Base-by-base conservation (phyloP, 2,797 vertebrate genomes). In the Mastacembelus armatus region DNA sequence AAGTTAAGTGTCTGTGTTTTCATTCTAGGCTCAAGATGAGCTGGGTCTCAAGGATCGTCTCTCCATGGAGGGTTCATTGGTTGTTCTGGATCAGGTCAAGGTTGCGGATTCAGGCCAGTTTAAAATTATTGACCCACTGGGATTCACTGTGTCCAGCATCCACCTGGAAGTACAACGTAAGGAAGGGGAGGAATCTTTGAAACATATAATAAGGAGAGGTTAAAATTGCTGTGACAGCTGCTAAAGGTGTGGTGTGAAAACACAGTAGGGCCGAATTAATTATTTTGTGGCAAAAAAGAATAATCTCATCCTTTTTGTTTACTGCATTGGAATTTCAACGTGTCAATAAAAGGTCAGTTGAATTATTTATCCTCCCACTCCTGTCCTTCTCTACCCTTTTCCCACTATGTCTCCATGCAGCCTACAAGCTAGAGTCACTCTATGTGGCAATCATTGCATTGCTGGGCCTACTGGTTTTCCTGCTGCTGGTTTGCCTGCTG, bases 401-500 rank as follows among this genome's bases (percentile, higher is more conserved):
- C 55, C n/a, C 54, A 26, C n/a, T 2, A 0, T 85, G 60, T 36
- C 45, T 65, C 35, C 36, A 18, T 65, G 50, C 61, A 94, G 94
- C 90, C 19, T 92, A 92, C 82, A 89, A 64, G 63, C 78, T 94
- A 51, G 91, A 93, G 15, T 71, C 89, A 0, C 83, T 94, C 49
- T 92, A 92, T 39, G 91, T 94, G 81, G 91, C 91, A 16, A 91
- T 94, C 77, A 93, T 94, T 8, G 89, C 93, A 43, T 78, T 95
- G 78, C 58, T 94, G 64, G 90, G 92, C 48, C 77, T 94, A 59
- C 74, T 94, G 82, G 92, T 90, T 51, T 86, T 94, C 81, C 90
- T 95, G 70, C 91, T 95, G 70, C 88, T 94, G 61, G 90, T 92
- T 24, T 95, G 94, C 74, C 88, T 95, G 76, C 77, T 94, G 68